Conservation (phyloP, 2,113 vertebrate genomes). For the Gadus macrocephalus region DNA sequence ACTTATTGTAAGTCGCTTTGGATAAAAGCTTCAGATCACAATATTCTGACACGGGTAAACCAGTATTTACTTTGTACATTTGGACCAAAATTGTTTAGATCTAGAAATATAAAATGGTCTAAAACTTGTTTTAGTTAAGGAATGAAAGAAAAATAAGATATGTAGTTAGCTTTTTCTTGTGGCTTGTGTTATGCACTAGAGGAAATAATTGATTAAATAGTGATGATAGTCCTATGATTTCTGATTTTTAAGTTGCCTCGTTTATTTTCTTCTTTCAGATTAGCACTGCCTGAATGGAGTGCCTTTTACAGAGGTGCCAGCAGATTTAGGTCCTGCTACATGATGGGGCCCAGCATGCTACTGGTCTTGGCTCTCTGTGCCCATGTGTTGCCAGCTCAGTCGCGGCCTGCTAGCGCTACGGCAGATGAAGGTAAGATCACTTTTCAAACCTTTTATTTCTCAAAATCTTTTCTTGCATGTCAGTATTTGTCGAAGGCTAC, state of each 20-base stretch:
- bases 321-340: slow-evolving; percentile 64
- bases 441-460: background rate
- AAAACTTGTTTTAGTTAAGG: background rate
- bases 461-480: no score
- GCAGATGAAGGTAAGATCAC: slow-evolving; percentile 66
- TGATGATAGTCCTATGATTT: background rate
- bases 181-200: no score
- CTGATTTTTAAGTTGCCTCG: background rate
- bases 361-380: slow-evolving; percentile 64
- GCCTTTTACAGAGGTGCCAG: slow-evolving; percentile 46
- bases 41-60: slow-evolving; percentile 34
- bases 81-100: background rate
- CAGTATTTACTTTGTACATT: slow-evolving; percentile 20
- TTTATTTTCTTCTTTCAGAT: slow-evolving; percentile 12
- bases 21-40: slow-evolving; percentile 40
- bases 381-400: slow-evolving; percentile 54
- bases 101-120: background rate
- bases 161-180: no score
- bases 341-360: slow-evolving; percentile 66
- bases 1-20: background rate
- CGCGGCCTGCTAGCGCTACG: slow-evolving; percentile 55
- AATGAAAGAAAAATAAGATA: background rate
- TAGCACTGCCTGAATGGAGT: slow-evolving; percentile 64
- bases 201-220: no score
- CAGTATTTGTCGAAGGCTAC: no score